phyloP scores from a whole-genome alignment of 2,888 invertebrate genomes.

The Endotricha flammealis region DNA sequence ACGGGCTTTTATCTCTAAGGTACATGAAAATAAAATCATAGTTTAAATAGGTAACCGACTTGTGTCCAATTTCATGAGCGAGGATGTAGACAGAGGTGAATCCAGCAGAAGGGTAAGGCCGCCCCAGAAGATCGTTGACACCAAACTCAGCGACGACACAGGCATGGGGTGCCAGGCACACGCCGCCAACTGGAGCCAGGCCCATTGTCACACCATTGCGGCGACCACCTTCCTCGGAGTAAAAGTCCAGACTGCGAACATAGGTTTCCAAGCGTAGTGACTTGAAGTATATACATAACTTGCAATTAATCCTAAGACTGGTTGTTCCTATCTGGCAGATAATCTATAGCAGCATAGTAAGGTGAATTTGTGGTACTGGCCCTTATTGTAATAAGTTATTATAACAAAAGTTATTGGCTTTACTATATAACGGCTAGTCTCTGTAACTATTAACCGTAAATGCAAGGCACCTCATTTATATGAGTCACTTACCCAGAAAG shows the following conservation, averaged over 20 bases:
- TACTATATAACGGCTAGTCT: no score
- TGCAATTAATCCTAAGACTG: no score
- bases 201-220: conserved; percentile 89
- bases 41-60: conserved; percentile 72
- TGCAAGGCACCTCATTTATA: no score
- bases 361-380: no score
- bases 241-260: conserved; percentile 82
- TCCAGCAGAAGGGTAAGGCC: conserved; percentile 90
- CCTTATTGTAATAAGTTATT: no score
- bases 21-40: not conserved
- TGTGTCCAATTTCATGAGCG: conserved; percentile 91
- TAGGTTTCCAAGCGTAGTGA: not conserved
- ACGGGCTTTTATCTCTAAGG: no score
- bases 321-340: no score
- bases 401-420: no score
- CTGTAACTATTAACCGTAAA: no score
- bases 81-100: conserved; percentile 89
- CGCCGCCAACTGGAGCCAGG: conserved; percentile 87
- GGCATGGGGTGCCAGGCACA: conserved; percentile 83
- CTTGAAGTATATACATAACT: conserved; percentile 4
- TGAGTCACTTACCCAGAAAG: conserved; percentile 80
- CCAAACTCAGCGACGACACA: conserved; percentile 90
- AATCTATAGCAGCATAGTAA: no score
- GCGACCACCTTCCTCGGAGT: conserved; percentile 82
- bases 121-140: conserved; percentile 83